Evolutionary conservation across 2,888 invertebrate species (phyloP), one percentile per base, ranked within the genome.

Genomic region (Dione juno): DNA sequence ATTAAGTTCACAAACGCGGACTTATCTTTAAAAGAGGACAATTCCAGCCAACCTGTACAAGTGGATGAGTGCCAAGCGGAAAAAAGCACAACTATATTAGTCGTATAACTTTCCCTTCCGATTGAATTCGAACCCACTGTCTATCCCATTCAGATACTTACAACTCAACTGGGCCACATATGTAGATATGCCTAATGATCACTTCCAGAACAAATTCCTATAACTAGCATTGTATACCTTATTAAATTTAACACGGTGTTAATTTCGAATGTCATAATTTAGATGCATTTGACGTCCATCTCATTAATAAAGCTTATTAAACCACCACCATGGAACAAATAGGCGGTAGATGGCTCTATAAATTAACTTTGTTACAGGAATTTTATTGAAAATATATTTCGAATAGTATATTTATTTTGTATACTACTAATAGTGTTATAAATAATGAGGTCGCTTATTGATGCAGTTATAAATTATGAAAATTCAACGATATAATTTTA

Each of bases 271-370:
- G 19, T 64, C 37, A 64, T 37, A 64, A 52, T 52, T 64, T 64
- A 64, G 64, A 37, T 64, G 64, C 50, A 64, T 64, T 52, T 64
- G 50, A 48, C 57, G 53, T 70, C 28, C 63, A n/a, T 57, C 35
- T 52, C 66, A 70, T 63, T 63, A 63, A 67, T 54, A 40, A 35
- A 66, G 66, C 59, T 43, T 66, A 66, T 66, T 66, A 50, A 66
- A 66, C 66, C 69, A 45, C 21, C 21, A 52, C 50, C 70, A 66
- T 28, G 54, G 43, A 70, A 57, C 43, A 54, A 37, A 70, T 53
- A 61, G 61, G 45, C 58, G 58, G 43, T 52, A 48, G 37, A 61
- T 59, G 28, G 48, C 21, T 53, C 53, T 19, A 66, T 66, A 61
- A 54, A 66, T 67, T 61, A 40, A 53, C 53, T 21, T 61, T 35